Evolutionary conservation across 2,113 vertebrate species (phyloP).

Genomic region (Ophiodon elongatus): DNA sequence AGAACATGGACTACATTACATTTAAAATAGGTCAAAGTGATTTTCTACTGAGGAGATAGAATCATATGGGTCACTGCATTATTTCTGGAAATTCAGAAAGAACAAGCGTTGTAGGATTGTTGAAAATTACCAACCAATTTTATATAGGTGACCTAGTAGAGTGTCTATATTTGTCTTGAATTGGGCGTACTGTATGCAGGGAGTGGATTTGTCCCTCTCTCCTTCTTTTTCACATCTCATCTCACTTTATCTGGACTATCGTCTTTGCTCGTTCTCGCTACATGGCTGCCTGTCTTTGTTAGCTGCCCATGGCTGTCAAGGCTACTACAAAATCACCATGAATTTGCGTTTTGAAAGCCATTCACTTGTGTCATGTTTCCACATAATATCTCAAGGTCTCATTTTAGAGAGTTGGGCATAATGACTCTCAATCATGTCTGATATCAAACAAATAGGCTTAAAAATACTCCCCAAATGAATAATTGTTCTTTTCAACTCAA

Average conservation of each 20-base stretch:
- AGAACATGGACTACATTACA: conserved; percentile 81
- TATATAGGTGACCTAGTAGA: conserved; percentile 84
- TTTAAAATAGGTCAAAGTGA: conserved; percentile 84
- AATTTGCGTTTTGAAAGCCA: conserved; percentile 1
- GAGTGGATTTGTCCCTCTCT: conserved; percentile 47
- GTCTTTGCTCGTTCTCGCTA: conserved; percentile 17
- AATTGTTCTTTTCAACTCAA: conserved; percentile 15
- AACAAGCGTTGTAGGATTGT: conserved; percentile 76
- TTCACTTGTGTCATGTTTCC: not conserved
- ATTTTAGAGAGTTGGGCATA: not conserved
- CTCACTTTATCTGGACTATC: conserved; percentile 40
- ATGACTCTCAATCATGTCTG: not conserved
- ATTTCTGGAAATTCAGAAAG: conserved; percentile 82
- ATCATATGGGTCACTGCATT: conserved; percentile 86
- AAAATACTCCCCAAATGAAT: conserved; percentile 11
- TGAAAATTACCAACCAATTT: conserved; percentile 80
- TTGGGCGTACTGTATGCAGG: conserved; percentile 53
- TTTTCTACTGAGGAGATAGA: conserved; percentile 76
- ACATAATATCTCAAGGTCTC: not conserved
- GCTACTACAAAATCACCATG: not conserved
- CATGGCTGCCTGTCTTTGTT: conserved; percentile 23
- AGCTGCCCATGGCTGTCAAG: conserved; percentile 20
- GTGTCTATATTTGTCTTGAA: conserved; percentile 80
- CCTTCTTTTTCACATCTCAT: conserved; percentile 39
- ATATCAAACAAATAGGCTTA: conserved; percentile 7